Evolutionary conservation across 1,140 invertebrate genomes (phyloP).

Genomic region (Sycobia sp.): DNA sequence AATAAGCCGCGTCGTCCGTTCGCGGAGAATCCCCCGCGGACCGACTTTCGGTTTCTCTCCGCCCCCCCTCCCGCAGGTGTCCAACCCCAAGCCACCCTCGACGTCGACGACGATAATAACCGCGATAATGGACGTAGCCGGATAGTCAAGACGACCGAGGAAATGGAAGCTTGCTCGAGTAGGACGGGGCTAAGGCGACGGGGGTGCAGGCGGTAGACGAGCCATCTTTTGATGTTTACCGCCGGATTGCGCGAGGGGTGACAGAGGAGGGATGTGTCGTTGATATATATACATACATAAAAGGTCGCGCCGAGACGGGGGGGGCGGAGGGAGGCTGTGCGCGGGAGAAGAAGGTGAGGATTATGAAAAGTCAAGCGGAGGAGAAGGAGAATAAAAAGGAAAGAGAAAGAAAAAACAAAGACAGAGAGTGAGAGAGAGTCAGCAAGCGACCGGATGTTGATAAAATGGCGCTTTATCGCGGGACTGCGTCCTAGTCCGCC

Average conservation of each 20-base stretch:
- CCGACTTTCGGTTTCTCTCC: background rate
- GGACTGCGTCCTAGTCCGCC: background rate
- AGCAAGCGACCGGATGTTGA: too few relatives aligned
- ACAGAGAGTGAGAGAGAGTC: too few relatives aligned
- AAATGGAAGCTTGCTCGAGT: background rate
- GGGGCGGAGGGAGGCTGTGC: background rate
- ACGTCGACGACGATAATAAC: constrained; percentile 28
- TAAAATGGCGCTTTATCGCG: constrained; percentile 14
- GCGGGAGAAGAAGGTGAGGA: constrained; percentile 2
- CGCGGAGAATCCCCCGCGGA: background rate
- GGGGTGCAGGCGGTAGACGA: too few relatives aligned
- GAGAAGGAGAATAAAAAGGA: too few relatives aligned
- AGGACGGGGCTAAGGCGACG: too few relatives aligned
- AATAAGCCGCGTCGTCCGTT: constrained; percentile 15
- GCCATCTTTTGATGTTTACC: constrained; percentile 15
- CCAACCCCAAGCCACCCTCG: too few relatives aligned
- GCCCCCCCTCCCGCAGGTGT: background rate
- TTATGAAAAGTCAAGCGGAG: constrained; percentile 32
- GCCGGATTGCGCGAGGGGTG: too few relatives aligned
- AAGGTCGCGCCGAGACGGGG: too few relatives aligned
- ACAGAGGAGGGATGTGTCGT: too few relatives aligned
- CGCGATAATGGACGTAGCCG: constrained; percentile 22
- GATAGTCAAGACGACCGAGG: background rate
- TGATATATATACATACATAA: too few relatives aligned
- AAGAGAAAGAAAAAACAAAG: too few relatives aligned